Evolutionary conservation across 1,140 invertebrate species (phyloP), one percentile per base, ranked within the genome.

Genomic region (Magallana angulata): DNA sequence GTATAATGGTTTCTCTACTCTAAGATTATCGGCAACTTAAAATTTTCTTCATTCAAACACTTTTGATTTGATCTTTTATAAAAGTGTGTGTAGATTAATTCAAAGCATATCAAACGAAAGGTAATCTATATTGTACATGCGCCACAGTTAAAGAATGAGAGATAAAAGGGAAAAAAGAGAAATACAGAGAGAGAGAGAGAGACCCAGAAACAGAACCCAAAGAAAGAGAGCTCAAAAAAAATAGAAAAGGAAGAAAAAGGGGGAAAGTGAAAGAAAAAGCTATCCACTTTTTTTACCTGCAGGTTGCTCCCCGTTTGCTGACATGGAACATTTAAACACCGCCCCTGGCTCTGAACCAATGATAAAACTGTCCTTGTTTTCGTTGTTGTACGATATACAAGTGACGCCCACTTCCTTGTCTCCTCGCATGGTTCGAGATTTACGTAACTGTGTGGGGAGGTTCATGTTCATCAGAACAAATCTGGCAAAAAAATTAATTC

Each of bases 311-410:
- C 92, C 94, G 56, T 91, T 89, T 12, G 92, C 88, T 85, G 93
- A 87, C 89, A 93, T 90, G 57, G 91, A 93, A 89, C 94, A 95
- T 85, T 93, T 94, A 88, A 94, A 95, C 36, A 95, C 89, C 57
- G 92, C 93, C 16, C 94, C 94, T 88, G 92, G 92, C 82, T 94
- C 94, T 56, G 94, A 94, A 7, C 94, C 94, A 16, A 95, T 86
- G 2, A 94, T 76, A 89, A 94, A 95, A 59, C 90, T 91, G 16
- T 94, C 92, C n/a, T 92, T 90, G 85, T 94, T 93, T 56, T 94
- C 92, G 82, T 87, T 87, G 83, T 91, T 94, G 89, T 92, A 95
- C 3, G 92, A 93, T 7, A 94, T 90, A 90, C 93, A 92, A 7
- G 94, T 94, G 6, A 94, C 91, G 0, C 94, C 94, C 30, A 95